These are phyloP conservation scores for Tholera decimalis DNA, from an alignment of 2,888 invertebrate species.

Conservation along the genomic window DNA sequence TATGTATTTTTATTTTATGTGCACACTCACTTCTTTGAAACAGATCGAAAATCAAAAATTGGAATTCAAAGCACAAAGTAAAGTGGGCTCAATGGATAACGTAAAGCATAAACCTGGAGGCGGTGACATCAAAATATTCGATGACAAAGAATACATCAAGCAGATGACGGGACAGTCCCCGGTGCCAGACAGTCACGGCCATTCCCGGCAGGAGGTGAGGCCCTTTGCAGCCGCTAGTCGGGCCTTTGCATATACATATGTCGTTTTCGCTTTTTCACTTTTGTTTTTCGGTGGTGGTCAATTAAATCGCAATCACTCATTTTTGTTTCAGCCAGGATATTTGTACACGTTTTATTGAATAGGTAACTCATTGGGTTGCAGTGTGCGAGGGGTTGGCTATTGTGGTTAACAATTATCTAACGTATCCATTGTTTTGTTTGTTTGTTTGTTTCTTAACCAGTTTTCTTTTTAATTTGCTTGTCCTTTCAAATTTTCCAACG, in stretches of 20 bases:
- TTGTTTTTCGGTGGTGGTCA: constrained; percentile 77
- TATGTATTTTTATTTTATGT: constrained; percentile 75
- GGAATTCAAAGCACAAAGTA: constrained; percentile 98
- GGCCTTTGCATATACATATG: constrained; percentile 66
- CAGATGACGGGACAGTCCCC: constrained; percentile 92
- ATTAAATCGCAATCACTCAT: constrained; percentile 71
- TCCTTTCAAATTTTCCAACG: neutral
- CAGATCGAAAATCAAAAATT: constrained; percentile 98
- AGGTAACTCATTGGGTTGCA: constrained; percentile 69
- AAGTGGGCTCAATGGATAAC: constrained; percentile 97
- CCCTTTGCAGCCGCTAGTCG: constrained; percentile 64
- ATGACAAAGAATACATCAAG: constrained; percentile 97
- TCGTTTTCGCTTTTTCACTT: constrained; percentile 69
- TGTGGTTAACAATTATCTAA: constrained; percentile 65
- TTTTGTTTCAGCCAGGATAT: constrained; percentile 91
- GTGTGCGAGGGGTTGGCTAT: constrained; percentile 59
- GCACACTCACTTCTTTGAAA: constrained; percentile 85
- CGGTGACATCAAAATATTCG: constrained; percentile 98
- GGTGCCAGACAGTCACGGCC: constrained; percentile 80
- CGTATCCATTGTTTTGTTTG: constrained; percentile 57
- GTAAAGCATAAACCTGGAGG: constrained; percentile 98
- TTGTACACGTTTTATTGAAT: constrained; percentile 89
- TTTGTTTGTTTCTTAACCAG: constrained; percentile 65
- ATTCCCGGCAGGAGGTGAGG: constrained; percentile 90
- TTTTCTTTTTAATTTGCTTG: constrained; percentile 56